Evolutionary conservation across 2,888 invertebrate species (phyloP), one percentile per base, ranked within the genome.

Genomic region (Scaptomyza caliginosa): DNA sequence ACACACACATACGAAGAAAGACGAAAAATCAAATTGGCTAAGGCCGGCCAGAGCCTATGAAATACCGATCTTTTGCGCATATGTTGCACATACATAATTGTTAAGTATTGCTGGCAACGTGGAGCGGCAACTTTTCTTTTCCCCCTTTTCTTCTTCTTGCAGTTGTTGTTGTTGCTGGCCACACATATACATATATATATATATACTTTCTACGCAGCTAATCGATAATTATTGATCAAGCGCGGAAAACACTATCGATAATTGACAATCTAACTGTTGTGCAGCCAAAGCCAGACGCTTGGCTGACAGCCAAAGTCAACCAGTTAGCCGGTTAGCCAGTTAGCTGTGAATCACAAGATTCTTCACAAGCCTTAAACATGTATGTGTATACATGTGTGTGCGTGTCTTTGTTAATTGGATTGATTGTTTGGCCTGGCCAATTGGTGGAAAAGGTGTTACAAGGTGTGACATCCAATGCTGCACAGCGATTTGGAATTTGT

Each of bases 191-290:
- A 32, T 13, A 13, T 5, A n/a, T 13, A 32, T 3, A 42, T 16
- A 24, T 59, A 69, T 46, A 71, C 77, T 77, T 72, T 72, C 66
- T 67, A 70, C 68, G 63, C 75, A 73, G 74, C 76, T 79, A 82
- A 86, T 87, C 86, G 79, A 86, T 85, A 86, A 86, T 86, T 86
- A 82, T 84, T 80, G 80, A 85, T 85, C 86, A 71, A 69, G 71
- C 73, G 60, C 65, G 67, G 45, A 71, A 54, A 77, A 67, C 82
- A 85, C 70, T 85, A 86, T 86, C 86, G 78, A 71, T 87, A 86
- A 86, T 86, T 87, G 86, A 80, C 75, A 88, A 86, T 88, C 86
- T 87, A 59, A 68, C 67, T 67, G 64, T 65, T 58, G 58, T 50
- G 46, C 32, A 23, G 45, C 50, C 26, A n/a, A n/a, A n/a, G n/a